Percentiles rank a stretch among this genome's conserved stretches.
phyloP scores from a whole-genome alignment of 2,113 vertebrate species.

The Zosterops pallidus region DNA sequence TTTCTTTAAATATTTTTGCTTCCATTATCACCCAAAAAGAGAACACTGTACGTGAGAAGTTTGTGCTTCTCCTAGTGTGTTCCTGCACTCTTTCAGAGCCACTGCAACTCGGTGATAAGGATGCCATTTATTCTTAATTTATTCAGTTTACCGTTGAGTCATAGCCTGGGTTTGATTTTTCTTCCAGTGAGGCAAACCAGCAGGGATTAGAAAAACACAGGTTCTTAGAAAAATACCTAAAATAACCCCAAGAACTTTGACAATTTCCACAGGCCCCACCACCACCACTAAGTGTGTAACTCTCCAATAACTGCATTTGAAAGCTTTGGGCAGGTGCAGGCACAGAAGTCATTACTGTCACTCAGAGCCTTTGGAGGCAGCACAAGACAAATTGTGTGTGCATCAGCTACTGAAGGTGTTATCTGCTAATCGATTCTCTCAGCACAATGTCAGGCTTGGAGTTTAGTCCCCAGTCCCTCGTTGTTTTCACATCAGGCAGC shows the following conservation, averaged over 20 bases:
- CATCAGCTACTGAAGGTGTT: background rate
- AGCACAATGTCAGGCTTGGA: background rate
- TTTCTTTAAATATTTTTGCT: background rate
- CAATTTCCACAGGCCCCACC: background rate
- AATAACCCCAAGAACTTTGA: background rate
- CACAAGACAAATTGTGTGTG: background rate
- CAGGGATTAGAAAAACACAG: background rate
- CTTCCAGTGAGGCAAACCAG: background rate
- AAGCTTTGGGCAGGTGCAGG: background rate
- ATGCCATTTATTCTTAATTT: conserved; percentile 20
- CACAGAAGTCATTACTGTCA: conserved; percentile 31
- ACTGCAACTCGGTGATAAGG: conserved; percentile 11
- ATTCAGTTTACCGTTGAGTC: conserved; percentile 11
- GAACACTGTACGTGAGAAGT: background rate
- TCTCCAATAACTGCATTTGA: background rate
- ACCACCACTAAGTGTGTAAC: background rate
- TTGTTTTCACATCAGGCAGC: background rate
- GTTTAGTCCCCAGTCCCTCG: background rate
- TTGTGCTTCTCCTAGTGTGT: background rate
- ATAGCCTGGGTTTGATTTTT: background rate
- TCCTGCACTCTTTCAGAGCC: background rate
- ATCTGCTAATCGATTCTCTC: conserved; percentile 11
- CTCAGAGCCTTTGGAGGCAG: background rate
- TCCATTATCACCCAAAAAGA: background rate
- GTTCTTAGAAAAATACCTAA: conserved; percentile 8